Conservation (phyloP, 1,140 invertebrate genomes). For the Ridgeia piscesae region DNA sequence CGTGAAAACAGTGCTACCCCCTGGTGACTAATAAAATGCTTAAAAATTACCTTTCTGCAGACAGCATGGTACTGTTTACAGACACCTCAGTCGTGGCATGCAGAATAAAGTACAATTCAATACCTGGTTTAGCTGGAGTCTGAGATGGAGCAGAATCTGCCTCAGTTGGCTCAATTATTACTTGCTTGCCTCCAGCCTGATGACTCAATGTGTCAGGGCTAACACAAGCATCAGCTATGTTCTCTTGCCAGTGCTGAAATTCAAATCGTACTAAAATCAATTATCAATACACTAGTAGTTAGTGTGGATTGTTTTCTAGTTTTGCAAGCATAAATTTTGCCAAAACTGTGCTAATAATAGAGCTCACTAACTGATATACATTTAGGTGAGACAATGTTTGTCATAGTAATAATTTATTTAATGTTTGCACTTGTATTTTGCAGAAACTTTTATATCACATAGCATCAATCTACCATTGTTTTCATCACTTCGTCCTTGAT, state of each 20-base stretch:
- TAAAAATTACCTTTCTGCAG: neutral
- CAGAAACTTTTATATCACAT: no score
- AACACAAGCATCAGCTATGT: neutral
- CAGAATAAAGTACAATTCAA: no score
- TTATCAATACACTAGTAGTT: slow-evolving; percentile 22
- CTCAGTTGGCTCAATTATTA: slow-evolving; percentile 11
- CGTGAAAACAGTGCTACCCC: neutral
- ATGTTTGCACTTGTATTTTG: no score
- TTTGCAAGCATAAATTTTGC: no score
- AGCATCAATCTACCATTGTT: no score
- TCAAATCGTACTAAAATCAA: slow-evolving; percentile 22
- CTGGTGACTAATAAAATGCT: neutral
- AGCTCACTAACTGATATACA: no score
- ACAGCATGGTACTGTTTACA: neutral
- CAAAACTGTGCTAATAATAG: no score
- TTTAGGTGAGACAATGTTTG: no score
- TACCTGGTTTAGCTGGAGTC: slow-evolving; percentile 35
- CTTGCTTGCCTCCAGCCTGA: slow-evolving; percentile 3
- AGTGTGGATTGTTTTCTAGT: no score
- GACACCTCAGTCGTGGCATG: neutral
- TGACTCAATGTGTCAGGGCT: neutral
- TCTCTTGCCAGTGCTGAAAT: slow-evolving; percentile 11
- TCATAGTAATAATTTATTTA: no score
- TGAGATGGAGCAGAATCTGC: slow-evolving; percentile 30
- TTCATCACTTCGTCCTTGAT: no score